Evolutionary conservation across 2,888 invertebrate species (phyloP).

Genomic region (Drosophila demipolita): DNA sequence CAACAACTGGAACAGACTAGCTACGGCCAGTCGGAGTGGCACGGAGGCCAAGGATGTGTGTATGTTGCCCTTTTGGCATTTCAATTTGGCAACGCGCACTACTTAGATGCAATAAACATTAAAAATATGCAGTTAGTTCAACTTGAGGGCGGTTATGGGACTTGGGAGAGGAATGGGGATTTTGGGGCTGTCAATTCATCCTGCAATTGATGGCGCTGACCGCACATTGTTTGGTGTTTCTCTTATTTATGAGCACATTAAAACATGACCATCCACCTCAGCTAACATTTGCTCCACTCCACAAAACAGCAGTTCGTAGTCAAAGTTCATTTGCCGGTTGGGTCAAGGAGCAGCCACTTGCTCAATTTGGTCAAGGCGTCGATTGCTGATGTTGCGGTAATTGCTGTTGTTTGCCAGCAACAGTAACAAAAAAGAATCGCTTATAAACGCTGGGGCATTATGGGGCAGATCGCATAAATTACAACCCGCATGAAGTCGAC

Average conservation of each 20-base stretch:
- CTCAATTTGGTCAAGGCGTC: slow-evolving; percentile 66
- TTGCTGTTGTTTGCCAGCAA: slow-evolving; percentile 54
- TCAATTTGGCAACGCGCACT: slow-evolving; percentile 60
- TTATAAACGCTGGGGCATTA: slow-evolving; percentile 51
- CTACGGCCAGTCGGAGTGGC: slow-evolving; percentile 17
- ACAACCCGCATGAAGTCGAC: slow-evolving; percentile 19
- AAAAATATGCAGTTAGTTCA: slow-evolving; percentile 69
- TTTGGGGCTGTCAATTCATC: slow-evolving; percentile 54
- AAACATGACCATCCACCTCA: slow-evolving; percentile 57
- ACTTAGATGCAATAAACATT: slow-evolving; percentile 71
- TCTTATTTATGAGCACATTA: slow-evolving; percentile 73
- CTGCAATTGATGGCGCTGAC: slow-evolving; percentile 64
- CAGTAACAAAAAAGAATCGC: slow-evolving; percentile 24
- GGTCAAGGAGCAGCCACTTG: slow-evolving; percentile 33
- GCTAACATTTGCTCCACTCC: slow-evolving; percentile 23
- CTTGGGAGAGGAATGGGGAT: neutral
- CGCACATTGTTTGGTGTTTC: slow-evolving; percentile 56
- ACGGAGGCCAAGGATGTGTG: slow-evolving; percentile 65
- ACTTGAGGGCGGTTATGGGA: slow-evolving; percentile 29
- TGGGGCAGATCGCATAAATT: slow-evolving; percentile 64
- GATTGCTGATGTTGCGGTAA: slow-evolving; percentile 72
- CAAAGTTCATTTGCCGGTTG: slow-evolving; percentile 17
- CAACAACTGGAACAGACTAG: slow-evolving; percentile 14
- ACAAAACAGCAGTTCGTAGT: slow-evolving; percentile 4
- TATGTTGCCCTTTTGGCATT: slow-evolving; percentile 50